Evolutionary conservation across 2,888 invertebrate species (phyloP).

Genomic region (Ophion ellenae): DNA sequence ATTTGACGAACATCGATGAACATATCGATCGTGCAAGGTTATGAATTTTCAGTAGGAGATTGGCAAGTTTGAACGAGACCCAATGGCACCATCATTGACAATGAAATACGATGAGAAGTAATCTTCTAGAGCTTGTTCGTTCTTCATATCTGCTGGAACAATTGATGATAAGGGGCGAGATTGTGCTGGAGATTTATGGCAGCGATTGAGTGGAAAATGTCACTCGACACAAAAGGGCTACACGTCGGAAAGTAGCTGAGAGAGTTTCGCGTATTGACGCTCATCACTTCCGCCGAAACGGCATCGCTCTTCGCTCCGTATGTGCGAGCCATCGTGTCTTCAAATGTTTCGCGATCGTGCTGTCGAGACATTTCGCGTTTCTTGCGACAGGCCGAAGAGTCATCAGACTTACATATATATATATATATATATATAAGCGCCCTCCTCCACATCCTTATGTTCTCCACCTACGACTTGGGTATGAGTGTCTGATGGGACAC

Average conservation of each 20-base stretch:
- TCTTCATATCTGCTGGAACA: neutral
- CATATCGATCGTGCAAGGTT: neutral
- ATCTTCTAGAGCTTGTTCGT: neutral
- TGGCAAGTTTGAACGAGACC: neutral
- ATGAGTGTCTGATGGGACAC: slow-evolving; percentile 52
- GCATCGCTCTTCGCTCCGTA: neutral
- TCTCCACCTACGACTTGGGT: slow-evolving; percentile 62
- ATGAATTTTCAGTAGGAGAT: neutral
- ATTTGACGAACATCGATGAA: neutral
- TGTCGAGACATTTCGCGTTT: slow-evolving; percentile 65
- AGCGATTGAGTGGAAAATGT: slow-evolving; percentile 49
- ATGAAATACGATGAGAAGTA: neutral
- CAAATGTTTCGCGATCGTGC: slow-evolving; percentile 63
- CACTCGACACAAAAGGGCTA: neutral
- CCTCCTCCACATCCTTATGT: slow-evolving; percentile 49
- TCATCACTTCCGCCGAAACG: neutral
- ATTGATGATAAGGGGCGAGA: slow-evolving; percentile 39
- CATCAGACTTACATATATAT: slow-evolving; percentile 27
- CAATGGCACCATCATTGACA: neutral
- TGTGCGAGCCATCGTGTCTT: slow-evolving; percentile 36
- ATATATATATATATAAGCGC: slow-evolving; percentile 8
- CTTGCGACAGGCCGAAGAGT: slow-evolving; percentile 46
- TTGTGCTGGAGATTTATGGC: slow-evolving; percentile 31
- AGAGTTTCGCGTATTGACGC: slow-evolving; percentile 46
- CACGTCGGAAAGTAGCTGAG: slow-evolving; percentile 2